Evolutionary conservation across 2,797 vertebrate species (phyloP), one percentile per base, ranked within the genome.

Genomic region (Knipowitschia caucasica): DNA sequence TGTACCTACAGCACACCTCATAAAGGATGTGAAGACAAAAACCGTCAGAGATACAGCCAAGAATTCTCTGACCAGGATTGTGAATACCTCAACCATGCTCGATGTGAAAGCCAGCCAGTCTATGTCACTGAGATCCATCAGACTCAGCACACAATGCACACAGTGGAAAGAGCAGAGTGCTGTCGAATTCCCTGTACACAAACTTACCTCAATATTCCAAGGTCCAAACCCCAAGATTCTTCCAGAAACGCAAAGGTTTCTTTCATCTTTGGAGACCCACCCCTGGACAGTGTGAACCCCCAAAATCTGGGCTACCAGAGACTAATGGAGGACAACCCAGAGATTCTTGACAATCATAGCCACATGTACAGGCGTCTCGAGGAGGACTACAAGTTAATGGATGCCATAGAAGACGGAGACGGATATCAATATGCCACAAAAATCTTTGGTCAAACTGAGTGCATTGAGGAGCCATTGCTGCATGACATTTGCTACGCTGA

Each of bases 401-500:
- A 95, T 15, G 83, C 95, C 49, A 81, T 92, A 30, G 89, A 89
- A 51, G 92, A 95, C 1, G 56, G 89, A 3, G 94, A 95, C 44
- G 90, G 90, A 52, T 92, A 95, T 75, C 92, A 91, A 43, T 98
- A 95, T 72, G 85, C 91, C 0, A 81, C 89, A 61, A 98, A 98
- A 88, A 94, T 94, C 82, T 99, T 99, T 39, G 92, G 93, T 56
- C 89, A 90, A 5, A 49, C 91, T 0, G 94, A 94, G 59, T 94
- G 94, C 58, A 93, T 98, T 5, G 97, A 98, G 85, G 97, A 99
- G 78, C 97, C 96, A 3, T 86, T 99, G 72, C 82, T 99, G 53
- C 94, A 91, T 1, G 96, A 99, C 62, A 98, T 99, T 78, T 99
- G 97, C 88, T 99, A 99, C 0, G 91, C 97, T 0, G 97, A 99